Evolutionary conservation across 2,113 vertebrate species (phyloP).

Genomic region (Scomber japonicus): DNA sequence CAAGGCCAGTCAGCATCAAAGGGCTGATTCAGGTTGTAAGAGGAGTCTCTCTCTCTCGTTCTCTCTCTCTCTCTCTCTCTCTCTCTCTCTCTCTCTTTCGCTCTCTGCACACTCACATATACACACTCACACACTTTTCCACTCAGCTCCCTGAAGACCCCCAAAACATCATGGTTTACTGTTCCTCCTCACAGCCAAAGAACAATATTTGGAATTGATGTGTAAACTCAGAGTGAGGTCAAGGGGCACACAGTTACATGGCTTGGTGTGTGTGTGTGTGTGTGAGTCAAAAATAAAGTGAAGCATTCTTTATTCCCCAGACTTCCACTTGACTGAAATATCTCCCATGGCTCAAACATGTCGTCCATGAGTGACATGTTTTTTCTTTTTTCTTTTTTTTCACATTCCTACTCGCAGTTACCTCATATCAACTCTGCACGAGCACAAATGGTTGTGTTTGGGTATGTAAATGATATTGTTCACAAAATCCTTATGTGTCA

Average conservation of each 20-base stretch:
- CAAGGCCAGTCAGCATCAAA: constrained; percentile 84
- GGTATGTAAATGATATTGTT: constrained; percentile 39
- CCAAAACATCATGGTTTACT: constrained; percentile 67
- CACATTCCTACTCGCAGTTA: constrained; percentile 10
- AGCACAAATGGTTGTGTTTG: constrained; percentile 24
- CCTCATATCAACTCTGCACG: constrained; percentile 24
- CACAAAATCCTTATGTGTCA: constrained; percentile 35
- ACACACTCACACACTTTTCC: constrained; percentile 43
- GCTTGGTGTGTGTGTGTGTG: constrained; percentile 29
- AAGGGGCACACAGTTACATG: constrained; percentile 49
- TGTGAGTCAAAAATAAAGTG: constrained; percentile 41
- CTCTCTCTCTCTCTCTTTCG: constrained; percentile 18
- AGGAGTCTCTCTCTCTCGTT: constrained; percentile 57
- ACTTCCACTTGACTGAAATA: constrained; percentile 36
- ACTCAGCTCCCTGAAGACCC: constrained; percentile 53
- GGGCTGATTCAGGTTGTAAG: constrained; percentile 78
- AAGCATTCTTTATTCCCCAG: constrained; percentile 17
- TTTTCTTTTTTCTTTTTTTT: not conserved
- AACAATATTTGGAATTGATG: constrained; percentile 78
- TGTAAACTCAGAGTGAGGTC: constrained; percentile 68
- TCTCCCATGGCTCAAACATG: constrained; percentile 13
- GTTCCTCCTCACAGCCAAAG: constrained; percentile 66
- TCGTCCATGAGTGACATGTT: constrained; percentile 30
- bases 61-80: constrained; percentile 46
- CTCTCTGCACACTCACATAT: constrained; percentile 5